Percentiles rank a stretch among this genome's conserved stretches.
Conservation (phyloP, 2,797 vertebrate species). For the Holocentrus rufus region DNA sequence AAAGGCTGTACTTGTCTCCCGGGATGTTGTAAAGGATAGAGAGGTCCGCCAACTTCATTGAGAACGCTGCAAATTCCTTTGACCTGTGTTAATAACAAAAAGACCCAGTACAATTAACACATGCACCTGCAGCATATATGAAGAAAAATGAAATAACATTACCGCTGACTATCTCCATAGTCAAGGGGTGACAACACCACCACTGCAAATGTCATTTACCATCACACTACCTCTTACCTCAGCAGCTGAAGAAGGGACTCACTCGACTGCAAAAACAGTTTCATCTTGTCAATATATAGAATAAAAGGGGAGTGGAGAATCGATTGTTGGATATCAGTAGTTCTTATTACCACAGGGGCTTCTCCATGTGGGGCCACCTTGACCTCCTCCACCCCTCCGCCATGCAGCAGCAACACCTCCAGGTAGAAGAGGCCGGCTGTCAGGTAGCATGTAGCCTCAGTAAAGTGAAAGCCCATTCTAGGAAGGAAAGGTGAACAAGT, state of each 20-base stretch:
- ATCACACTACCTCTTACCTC: constrained; percentile 76
- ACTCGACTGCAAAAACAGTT: constrained; percentile 78
- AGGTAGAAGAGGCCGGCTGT: constrained; percentile 88
- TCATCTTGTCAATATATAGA: constrained; percentile 8
- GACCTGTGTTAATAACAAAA: constrained; percentile 66
- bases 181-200: too few species aligned
- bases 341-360: constrained; percentile 80
- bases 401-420: constrained; percentile 83
- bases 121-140: not conserved
- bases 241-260: constrained; percentile 81
- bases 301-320: not conserved
- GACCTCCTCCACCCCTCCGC: constrained; percentile 81
- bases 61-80: constrained; percentile 84
- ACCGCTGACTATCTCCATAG: not conserved
- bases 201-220: not conserved
- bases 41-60: constrained; percentile 79
- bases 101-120: constrained; percentile 9
- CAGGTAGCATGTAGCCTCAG: constrained; percentile 86
- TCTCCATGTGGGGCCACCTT: constrained; percentile 85
- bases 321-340: not conserved
- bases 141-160: not conserved
- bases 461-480: constrained; percentile 84
- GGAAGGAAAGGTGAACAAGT: not conserved
- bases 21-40: constrained; percentile 82
- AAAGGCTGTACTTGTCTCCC: constrained; percentile 81